phyloP scores from a whole-genome alignment of 2,113 vertebrate genomes.

The Mustela lutreola region DNA sequence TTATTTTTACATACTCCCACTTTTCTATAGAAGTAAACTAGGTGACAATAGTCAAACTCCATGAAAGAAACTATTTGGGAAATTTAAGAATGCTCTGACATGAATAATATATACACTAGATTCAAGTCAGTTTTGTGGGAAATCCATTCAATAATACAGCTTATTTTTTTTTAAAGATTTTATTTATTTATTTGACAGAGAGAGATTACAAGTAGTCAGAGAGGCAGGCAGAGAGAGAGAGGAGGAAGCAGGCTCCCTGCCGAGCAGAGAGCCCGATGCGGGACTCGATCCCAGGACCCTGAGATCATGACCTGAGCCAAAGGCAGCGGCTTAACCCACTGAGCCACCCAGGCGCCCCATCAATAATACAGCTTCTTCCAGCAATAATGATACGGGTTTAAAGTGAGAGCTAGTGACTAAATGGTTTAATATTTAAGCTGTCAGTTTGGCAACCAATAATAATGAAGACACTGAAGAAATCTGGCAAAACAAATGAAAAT shows the following conservation, averaged over 20 bases:
- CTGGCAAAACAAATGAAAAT: conserved; percentile 24
- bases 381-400: not conserved
- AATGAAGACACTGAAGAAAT: not conserved
- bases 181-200: too few species aligned
- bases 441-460: not conserved
- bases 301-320: too few species aligned
- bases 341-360: too few species aligned
- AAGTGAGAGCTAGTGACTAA: not conserved
- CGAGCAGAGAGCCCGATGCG: too few species aligned
- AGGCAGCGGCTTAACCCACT: too few species aligned
- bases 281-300: too few species aligned
- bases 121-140: conserved; percentile 11
- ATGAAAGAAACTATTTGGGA: not conserved
- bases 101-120: not conserved
- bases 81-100: not conserved
- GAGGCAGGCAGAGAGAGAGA: too few species aligned
- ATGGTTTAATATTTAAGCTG: conserved; percentile 31
- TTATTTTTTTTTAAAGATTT: not conserved
- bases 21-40: not conserved
- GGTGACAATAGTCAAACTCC: not conserved
- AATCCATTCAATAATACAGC: not conserved
- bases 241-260: too few species aligned
- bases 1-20: conserved; percentile 16
- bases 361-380: not conserved
- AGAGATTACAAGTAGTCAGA: too few species aligned